Evolutionary conservation across 2,888 invertebrate genomes (phyloP).

Genomic region (Imbricaverruca yamaguchii): DNA sequence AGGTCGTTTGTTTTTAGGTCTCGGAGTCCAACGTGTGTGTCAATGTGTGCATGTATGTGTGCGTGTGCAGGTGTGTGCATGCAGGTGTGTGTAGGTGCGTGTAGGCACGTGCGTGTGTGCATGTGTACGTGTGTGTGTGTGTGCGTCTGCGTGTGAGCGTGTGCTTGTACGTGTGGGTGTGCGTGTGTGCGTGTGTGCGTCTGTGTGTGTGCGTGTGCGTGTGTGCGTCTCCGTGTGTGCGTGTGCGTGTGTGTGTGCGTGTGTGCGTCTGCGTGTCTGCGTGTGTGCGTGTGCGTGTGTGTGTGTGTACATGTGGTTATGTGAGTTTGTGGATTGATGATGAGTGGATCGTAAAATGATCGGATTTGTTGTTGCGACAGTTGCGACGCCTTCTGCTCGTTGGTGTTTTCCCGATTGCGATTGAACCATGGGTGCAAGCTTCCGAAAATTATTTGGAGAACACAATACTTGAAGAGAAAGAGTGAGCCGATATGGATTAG

Average conservation of each 20-base stretch:
- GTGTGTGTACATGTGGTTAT: neutral
- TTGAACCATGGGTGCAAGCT: too few species aligned
- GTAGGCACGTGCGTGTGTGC: neutral
- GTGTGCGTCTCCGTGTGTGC: too few species aligned
- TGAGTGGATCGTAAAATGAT: neutral
- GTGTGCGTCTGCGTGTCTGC: neutral
- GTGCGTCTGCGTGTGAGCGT: neutral
- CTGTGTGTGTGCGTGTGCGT: too few species aligned
- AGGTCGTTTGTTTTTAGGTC: too few species aligned
- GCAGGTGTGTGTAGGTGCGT: neutral
- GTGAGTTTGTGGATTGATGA: neutral
- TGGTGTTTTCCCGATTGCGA: too few species aligned
- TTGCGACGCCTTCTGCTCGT: too few species aligned
- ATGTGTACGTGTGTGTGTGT: neutral
- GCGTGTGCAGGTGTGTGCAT: neutral
- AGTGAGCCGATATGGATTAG: too few species aligned
- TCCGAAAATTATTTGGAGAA: too few species aligned
- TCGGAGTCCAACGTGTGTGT: too few species aligned
- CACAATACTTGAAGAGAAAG: too few species aligned
- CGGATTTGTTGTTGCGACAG: too few species aligned
- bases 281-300: neutral
- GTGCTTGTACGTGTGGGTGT: neutral
- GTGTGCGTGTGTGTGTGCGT: neutral
- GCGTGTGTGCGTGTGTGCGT: neutral
- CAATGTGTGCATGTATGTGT: too few species aligned